A percentile compares a stretch with the other conserved stretches of the same genome.
phyloP scores from a whole-genome alignment of 2,797 vertebrate genomes.

The Aulostomus chinensis region DNA sequence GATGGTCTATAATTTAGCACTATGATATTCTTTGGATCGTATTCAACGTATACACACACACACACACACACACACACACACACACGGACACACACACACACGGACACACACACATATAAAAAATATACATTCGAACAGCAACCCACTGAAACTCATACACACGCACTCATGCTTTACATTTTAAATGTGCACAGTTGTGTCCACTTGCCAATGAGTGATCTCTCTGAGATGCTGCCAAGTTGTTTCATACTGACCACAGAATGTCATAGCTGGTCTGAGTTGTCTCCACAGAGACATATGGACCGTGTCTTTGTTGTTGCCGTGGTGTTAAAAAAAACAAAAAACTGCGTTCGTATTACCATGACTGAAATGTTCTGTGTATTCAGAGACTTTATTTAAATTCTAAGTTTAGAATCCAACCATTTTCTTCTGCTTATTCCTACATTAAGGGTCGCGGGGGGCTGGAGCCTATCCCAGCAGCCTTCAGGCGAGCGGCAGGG shows the following conservation, averaged over 20 bases:
- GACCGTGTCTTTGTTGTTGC: constrained; percentile 39
- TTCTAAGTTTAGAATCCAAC: too few relatives aligned
- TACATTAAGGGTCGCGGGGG: too few relatives aligned
- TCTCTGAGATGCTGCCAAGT: constrained; percentile 65
- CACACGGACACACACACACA: constrained; percentile 28
- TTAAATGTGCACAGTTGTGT: constrained; percentile 54
- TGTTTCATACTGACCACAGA: constrained; percentile 58
- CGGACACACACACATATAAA: constrained; percentile 33
- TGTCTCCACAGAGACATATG: constrained; percentile 62
- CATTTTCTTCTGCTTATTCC: too few relatives aligned
- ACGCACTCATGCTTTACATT: constrained; percentile 24
- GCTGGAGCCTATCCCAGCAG: too few relatives aligned
- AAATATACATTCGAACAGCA: constrained; percentile 11
- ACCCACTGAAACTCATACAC: constrained; percentile 20
- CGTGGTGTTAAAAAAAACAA: constrained; percentile 41
- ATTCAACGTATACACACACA: constrained; percentile 40
- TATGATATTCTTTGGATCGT: constrained; percentile 60
- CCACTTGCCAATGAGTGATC: constrained; percentile 52
- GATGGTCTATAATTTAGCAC: constrained; percentile 63
- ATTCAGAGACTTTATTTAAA: constrained; percentile 6
- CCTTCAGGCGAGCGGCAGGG: too few relatives aligned
- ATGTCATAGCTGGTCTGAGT: constrained; percentile 57
- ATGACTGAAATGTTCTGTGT: constrained; percentile 19
- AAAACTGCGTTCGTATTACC: constrained; percentile 20
- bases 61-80: background rate